Conservation (phyloP, 92 coral and sea anemone genomes). For the Palythoa grandis region DNA sequence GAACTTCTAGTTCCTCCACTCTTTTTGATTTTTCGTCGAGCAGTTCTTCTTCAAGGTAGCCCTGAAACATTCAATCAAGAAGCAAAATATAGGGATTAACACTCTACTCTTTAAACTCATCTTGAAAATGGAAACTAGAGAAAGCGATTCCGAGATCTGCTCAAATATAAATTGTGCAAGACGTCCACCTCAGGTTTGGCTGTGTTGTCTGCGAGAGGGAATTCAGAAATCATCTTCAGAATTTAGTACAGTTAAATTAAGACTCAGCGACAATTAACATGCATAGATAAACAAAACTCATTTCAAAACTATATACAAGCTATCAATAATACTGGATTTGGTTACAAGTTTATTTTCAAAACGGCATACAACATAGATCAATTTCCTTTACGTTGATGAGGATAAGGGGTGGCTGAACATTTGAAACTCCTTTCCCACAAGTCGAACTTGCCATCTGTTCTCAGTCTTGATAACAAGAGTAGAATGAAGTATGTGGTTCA, state of each 20-base stretch:
- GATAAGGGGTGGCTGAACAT: background rate
- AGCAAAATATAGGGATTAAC: background rate
- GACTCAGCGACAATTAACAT: background rate
- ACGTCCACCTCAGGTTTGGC: too few species aligned
- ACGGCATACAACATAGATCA: background rate
- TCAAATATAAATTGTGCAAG: too few species aligned
- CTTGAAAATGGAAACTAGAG: too few species aligned
- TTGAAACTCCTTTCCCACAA: background rate
- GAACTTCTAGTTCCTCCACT: conserved; percentile 71
- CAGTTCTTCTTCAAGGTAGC: conserved; percentile 66
- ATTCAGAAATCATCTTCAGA: too few species aligned
- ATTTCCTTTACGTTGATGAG: background rate
- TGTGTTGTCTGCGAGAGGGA: too few species aligned
- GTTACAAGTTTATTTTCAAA: background rate
- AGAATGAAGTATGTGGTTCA: background rate
- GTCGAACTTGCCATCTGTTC: background rate
- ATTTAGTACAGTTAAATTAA: background rate
- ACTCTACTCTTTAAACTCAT: background rate
- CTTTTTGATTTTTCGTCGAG: conserved; percentile 67
- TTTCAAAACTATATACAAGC: background rate
- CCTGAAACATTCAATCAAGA: conserved; percentile 42
- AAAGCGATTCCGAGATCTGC: too few species aligned
- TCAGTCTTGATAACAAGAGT: background rate
- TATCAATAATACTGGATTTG: background rate
- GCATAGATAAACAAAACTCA: background rate